Evolutionary conservation across 2,888 invertebrate genomes (phyloP).

Genomic region (Phorcus lineatus): DNA sequence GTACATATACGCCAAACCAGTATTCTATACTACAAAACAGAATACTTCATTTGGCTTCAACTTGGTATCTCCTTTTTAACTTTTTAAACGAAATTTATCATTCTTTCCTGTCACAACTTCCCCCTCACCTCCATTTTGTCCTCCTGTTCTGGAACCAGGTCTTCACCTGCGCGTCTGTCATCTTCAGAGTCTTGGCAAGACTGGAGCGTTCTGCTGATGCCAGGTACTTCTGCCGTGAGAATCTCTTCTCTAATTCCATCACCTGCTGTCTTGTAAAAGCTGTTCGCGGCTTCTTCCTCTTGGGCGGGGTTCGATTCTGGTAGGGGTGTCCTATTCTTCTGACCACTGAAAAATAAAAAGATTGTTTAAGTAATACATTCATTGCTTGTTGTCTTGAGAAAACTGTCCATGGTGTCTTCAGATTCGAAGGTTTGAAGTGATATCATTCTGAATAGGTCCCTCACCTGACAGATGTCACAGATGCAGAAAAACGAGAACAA

Average conservation of each 20-base stretch:
- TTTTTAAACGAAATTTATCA: no score
- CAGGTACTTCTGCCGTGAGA: slow-evolving; percentile 98
- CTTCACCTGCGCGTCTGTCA: slow-evolving; percentile 94
- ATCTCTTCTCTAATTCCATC: slow-evolving; percentile 87
- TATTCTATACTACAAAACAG: no score
- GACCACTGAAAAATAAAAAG: slow-evolving; percentile 59
- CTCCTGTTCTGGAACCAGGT: slow-evolving; percentile 99
- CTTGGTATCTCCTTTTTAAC: no score
- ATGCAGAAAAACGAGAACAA: no score
- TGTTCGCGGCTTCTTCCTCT: slow-evolving; percentile 98
- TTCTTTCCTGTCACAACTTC: no score
- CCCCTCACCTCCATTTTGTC: slow-evolving; percentile 97
- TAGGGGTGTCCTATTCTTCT: slow-evolving; percentile 98
- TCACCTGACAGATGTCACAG: no score
- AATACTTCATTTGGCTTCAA: no score
- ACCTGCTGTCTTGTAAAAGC: slow-evolving; percentile 93
- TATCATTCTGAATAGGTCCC: no score
- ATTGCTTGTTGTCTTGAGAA: neutral
- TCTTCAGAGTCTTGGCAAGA: slow-evolving; percentile 94
- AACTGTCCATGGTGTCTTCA: no score
- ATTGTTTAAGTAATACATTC: neutral
- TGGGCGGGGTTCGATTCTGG: slow-evolving; percentile 98
- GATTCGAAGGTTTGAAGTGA: no score
- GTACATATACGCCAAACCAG: no score
- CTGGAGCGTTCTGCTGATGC: slow-evolving; percentile 97